These are phyloP conservation scores for Dromaius novaehollandiae DNA, from an alignment of 2,113 vertebrate species.

Conservation along the genomic window DNA sequence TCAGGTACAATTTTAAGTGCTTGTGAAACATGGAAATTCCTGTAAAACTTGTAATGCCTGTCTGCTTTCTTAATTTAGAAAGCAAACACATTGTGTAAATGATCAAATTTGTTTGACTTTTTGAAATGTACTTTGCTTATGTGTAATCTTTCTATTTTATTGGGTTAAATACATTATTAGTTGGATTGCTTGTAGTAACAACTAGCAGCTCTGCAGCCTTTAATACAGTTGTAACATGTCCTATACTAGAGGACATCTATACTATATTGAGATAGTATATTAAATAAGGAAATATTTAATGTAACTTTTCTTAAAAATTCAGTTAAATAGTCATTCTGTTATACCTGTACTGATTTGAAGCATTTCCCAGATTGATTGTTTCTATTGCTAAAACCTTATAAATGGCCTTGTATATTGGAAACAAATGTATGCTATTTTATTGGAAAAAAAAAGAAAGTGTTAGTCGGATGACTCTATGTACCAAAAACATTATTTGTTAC, in stretches of 20 bases:
- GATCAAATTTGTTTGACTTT: background rate
- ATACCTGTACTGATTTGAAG: background rate
- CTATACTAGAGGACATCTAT: background rate
- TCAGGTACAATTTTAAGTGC: constrained; percentile 80
- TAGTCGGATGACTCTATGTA: background rate
- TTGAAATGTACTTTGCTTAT: background rate
- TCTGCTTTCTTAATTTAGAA: background rate
- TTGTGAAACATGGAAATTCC: background rate
- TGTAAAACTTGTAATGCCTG: background rate
- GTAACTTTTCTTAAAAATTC: background rate
- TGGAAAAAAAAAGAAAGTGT: background rate
- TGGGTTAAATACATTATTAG: background rate
- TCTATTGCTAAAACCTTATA: background rate
- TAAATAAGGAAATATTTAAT: background rate
- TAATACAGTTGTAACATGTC: background rate
- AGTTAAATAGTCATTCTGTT: background rate
- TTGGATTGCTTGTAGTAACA: background rate
- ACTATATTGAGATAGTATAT: background rate
- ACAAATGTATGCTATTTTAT: background rate
- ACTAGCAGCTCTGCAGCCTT: background rate
- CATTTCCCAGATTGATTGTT: background rate
- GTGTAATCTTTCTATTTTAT: background rate
- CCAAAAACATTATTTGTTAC: background rate
- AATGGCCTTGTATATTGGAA: background rate
- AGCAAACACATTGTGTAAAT: background rate